Conservation (phyloP, 2,888 invertebrate genomes). For the Drosophila birchii region DNA sequence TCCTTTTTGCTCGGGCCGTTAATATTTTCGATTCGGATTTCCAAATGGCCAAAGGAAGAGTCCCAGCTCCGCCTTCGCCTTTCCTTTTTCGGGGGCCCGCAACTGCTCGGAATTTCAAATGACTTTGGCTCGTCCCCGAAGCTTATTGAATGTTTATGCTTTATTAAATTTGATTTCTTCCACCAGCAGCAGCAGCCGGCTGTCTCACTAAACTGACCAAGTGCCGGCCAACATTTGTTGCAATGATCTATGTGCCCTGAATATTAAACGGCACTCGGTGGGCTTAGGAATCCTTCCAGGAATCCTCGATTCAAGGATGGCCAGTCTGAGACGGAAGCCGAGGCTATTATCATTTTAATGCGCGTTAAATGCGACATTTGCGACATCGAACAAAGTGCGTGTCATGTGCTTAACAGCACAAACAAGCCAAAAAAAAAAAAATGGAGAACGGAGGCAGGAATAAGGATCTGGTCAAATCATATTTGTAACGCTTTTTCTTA, state of each 20-base stretch:
- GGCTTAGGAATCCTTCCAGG: slow-evolving; percentile 39
- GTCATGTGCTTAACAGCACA: slow-evolving; percentile 67
- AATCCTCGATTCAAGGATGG: neutral
- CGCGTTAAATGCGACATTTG: slow-evolving; percentile 83
- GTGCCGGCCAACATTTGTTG: slow-evolving; percentile 75
- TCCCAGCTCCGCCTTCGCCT: slow-evolving; percentile 10
- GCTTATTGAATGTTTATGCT: slow-evolving; percentile 85
- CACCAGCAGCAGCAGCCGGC: slow-evolving; percentile 27
- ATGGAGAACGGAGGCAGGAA: slow-evolving; percentile 10
- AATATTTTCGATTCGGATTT: slow-evolving; percentile 75
- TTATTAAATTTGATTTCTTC: slow-evolving; percentile 84
- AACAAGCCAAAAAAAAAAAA: slow-evolving; percentile 31
- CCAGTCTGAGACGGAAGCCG: slow-evolving; percentile 16
- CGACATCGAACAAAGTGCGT: slow-evolving; percentile 82
- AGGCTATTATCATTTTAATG: slow-evolving; percentile 84
- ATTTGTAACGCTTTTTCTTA: slow-evolving; percentile 66
- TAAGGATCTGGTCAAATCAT: slow-evolving; percentile 54
- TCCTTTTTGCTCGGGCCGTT: slow-evolving; percentile 76
- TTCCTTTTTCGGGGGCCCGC: slow-evolving; percentile 28
- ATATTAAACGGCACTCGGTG: slow-evolving; percentile 81
- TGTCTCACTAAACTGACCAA: slow-evolving; percentile 50
- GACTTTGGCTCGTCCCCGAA: slow-evolving; percentile 63
- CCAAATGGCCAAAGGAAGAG: slow-evolving; percentile 58
- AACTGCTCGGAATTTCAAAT: slow-evolving; percentile 79
- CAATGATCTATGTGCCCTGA: slow-evolving; percentile 84